A percentile compares a stretch with the other conserved stretches of the same genome.
phyloP scores from a whole-genome alignment of 2,797 vertebrate genomes.

The Urophycis tenuis region DNA sequence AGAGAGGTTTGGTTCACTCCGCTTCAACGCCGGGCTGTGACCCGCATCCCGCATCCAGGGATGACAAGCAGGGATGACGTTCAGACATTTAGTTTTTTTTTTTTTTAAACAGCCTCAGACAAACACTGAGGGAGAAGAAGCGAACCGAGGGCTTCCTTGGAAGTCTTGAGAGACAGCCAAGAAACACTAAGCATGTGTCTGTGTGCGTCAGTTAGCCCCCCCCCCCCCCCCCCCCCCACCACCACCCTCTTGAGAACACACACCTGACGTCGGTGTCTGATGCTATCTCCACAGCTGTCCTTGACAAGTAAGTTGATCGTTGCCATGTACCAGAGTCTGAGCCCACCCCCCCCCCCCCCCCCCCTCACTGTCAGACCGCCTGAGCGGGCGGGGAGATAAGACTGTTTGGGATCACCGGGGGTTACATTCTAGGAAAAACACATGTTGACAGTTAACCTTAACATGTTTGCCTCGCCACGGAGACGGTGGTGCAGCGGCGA shows the following conservation, averaged over 20 bases:
- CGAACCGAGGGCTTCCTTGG: not conserved
- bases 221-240: no score
- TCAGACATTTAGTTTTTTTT: not conserved
- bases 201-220: not conserved
- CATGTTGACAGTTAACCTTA: not conserved
- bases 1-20: not conserved
- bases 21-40: not conserved
- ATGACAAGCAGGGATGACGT: not conserved
- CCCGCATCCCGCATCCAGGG: no score
- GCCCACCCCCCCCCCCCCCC: slow-evolving; percentile 21
- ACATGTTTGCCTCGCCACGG: not conserved
- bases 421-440: slow-evolving; percentile 37
- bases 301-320: slow-evolving; percentile 42
- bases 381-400: slow-evolving; percentile 35
- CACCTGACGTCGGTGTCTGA: slow-evolving; percentile 35
- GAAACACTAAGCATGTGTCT: not conserved
- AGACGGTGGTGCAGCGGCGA: not conserved
- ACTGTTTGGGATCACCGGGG: slow-evolving; percentile 16
- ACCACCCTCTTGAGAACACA: slow-evolving; percentile 12
- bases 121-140: not conserved
- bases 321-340: slow-evolving; percentile 30
- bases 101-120: not conserved
- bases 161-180: not conserved
- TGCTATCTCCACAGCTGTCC: slow-evolving; percentile 46
- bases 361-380: not conserved